Conservation (phyloP, 2,797 vertebrate genomes). For the Podarcis lilfordi region DNA sequence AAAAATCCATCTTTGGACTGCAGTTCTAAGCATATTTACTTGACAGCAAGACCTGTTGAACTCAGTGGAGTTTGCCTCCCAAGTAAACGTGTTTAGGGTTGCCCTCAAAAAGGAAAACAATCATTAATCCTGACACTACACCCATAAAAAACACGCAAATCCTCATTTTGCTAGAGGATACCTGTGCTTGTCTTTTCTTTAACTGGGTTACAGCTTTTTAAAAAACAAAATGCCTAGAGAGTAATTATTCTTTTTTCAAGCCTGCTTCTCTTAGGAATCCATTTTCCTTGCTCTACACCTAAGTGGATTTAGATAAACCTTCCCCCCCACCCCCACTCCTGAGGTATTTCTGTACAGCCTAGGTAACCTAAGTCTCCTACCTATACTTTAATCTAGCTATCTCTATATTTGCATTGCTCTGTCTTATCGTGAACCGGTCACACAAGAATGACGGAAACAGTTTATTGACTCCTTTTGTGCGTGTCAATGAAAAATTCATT, state of each 20-base stretch:
- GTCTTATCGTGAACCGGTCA: neutral
- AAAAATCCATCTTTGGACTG: neutral
- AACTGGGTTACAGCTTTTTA: too few relatives aligned
- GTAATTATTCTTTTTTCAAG: neutral
- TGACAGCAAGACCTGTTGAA: neutral
- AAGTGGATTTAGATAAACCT: conserved; percentile 17
- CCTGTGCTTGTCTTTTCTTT: neutral
- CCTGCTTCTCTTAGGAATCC: neutral
- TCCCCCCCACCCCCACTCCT: neutral
- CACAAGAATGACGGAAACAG: neutral
- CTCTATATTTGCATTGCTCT: conserved; percentile 20
- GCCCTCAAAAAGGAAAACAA: neutral
- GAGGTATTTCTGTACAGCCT: neutral
- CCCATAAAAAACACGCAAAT: neutral
- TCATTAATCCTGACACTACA: neutral
- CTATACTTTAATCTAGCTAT: neutral
- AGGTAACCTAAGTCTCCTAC: neutral
- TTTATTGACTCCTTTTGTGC: neutral
- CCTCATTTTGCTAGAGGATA: neutral
- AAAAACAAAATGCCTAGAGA: neutral
- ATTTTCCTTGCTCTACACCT: conserved; percentile 7
- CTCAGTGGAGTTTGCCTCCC: neutral
- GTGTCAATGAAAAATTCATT: neutral
- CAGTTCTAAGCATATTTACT: neutral
- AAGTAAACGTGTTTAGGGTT: neutral